A percentile compares a stretch with the other conserved stretches of the same genome.
phyloP scores from a whole-genome alignment of 2,113 vertebrate genomes.

The Fregetta grallaria region DNA sequence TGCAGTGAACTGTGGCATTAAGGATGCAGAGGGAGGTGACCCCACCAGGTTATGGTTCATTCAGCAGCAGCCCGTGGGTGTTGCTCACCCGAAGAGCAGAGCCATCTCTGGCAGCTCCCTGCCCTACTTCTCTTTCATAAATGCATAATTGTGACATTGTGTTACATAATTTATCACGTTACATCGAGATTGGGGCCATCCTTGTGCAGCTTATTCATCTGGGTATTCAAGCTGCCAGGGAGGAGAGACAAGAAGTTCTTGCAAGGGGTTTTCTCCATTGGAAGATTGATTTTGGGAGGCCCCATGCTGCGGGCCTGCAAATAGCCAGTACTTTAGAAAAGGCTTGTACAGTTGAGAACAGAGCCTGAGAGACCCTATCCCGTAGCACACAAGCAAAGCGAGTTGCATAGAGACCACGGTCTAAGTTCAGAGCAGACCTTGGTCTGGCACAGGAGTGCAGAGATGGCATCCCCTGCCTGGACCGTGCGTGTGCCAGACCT shows the following conservation, averaged over 20 bases:
- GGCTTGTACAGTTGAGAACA: background rate
- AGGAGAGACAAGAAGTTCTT: background rate
- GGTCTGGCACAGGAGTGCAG: background rate
- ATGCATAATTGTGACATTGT: conserved; percentile 25
- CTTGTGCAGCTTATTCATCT: background rate
- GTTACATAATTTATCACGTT: conserved; percentile 51
- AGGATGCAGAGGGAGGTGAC: background rate
- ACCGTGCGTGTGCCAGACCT: rapidly evolving
- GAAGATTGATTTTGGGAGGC: background rate
- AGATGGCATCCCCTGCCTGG: background rate
- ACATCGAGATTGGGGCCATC: background rate
- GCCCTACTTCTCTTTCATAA: conserved; percentile 57
- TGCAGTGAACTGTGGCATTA: background rate
- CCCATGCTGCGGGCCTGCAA: background rate
- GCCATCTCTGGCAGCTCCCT: conserved; percentile 12
- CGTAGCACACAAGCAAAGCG: background rate
- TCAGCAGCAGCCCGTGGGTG: background rate
- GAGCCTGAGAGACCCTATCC: background rate
- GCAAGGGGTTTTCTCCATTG: background rate
- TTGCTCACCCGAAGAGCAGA: background rate
- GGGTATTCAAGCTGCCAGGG: background rate
- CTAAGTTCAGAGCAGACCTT: background rate
- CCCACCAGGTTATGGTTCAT: background rate
- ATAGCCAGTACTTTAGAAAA: background rate
- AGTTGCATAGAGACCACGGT: background rate